Conservation (phyloP, 2,113 vertebrate species). For the Scolopax mira region DNA sequence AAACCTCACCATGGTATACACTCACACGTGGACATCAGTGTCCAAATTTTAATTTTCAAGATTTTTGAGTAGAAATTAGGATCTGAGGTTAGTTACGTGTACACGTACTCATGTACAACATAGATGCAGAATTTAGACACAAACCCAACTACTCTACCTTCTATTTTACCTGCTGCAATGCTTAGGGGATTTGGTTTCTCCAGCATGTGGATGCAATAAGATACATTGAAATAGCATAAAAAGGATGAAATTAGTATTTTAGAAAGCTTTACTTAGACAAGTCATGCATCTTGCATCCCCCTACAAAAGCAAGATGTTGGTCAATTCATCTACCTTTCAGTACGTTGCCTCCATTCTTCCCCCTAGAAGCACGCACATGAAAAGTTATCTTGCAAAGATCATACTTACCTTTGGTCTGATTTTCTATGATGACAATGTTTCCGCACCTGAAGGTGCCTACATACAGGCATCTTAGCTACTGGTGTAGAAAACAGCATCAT, state of each 20-base stretch:
- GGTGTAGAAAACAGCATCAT: not conserved
- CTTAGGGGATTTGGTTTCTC: not conserved
- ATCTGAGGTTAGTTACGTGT: not conserved
- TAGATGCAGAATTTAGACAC: not conserved
- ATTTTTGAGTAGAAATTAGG: not conserved
- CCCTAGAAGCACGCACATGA: not conserved
- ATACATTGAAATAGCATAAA: not conserved
- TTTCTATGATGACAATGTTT: not conserved
- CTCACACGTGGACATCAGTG: accelerated
- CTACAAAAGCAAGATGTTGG: not conserved
- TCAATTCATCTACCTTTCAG: not conserved
- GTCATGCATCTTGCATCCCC: not conserved
- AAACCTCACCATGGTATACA: not conserved
- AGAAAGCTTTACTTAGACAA: not conserved
- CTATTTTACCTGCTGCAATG: not conserved
- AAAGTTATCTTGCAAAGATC: not conserved
- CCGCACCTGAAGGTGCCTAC: not conserved
- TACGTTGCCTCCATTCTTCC: not conserved
- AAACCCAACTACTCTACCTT: not conserved
- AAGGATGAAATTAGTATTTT: not conserved
- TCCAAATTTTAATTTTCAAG: not conserved
- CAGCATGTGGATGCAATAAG: not conserved
- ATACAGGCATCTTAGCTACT: not conserved
- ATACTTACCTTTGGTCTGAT: not conserved
- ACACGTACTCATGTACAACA: accelerated